Evolutionary conservation across 2,113 vertebrate genomes (phyloP).

Genomic region (human): DNA sequence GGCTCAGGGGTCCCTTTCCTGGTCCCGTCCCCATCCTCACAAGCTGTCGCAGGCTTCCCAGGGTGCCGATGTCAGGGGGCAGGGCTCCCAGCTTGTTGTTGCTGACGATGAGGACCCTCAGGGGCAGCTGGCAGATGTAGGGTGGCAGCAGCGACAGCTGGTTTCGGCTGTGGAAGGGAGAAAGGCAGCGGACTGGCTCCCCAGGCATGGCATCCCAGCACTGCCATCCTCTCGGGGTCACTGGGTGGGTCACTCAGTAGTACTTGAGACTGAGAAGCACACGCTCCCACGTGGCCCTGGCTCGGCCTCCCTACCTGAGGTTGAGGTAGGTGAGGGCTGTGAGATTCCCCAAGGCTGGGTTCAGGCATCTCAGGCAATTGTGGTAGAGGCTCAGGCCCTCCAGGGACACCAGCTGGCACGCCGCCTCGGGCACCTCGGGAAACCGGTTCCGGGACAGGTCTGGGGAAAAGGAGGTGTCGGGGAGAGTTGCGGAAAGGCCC

Average conservation of each 20-base stretch:
- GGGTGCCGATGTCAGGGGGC: constrained; percentile 85
- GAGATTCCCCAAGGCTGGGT: constrained; percentile 89
- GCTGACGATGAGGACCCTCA: constrained; percentile 93
- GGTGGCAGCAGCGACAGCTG: constrained; percentile 90
- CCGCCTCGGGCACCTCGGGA: constrained; percentile 93
- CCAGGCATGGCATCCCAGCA: not conserved
- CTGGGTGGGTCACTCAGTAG: not conserved
- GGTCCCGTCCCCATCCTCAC: constrained; percentile 77
- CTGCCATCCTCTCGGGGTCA: not conserved
- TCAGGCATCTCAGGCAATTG: constrained; percentile 93
- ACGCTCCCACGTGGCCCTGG: not conserved
- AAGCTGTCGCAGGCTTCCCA: constrained; percentile 91
- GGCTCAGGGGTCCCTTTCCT: not conserved
- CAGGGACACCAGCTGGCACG: constrained; percentile 92
- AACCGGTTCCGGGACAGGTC: constrained; percentile 95
- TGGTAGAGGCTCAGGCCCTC: constrained; percentile 95
- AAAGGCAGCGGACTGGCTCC: not conserved
- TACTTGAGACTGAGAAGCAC: not conserved
- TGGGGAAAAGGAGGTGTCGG: constrained; percentile 67
- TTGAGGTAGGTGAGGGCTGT: constrained; percentile 95
- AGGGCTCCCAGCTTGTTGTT: constrained; percentile 93
- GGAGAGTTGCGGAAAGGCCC: not conserved
- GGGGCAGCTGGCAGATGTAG: constrained; percentile 92
- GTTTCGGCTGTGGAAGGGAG: constrained; percentile 88
- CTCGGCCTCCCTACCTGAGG: constrained; percentile 80